phyloP scores from a whole-genome alignment of 2,113 vertebrate genomes.

The Aldabrachelys gigantea region DNA sequence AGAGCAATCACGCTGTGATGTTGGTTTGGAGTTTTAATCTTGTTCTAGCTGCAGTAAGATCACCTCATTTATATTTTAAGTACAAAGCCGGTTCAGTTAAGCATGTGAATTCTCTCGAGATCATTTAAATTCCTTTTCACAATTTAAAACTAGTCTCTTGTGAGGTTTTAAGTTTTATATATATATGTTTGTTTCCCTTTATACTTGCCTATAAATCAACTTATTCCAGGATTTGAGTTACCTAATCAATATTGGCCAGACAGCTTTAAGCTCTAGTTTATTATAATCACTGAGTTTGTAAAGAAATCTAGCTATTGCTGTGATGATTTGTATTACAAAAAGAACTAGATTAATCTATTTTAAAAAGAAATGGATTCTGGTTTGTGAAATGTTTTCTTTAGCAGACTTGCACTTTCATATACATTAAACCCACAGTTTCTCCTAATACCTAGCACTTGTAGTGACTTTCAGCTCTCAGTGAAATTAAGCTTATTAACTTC shows the following conservation, averaged over 20 bases:
- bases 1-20: neutral
- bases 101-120: neutral
- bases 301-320: neutral
- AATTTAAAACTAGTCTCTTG: neutral
- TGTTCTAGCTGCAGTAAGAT: neutral
- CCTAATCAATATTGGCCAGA: neutral
- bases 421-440: conserved; percentile 40
- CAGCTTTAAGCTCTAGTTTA: conserved; percentile 8
- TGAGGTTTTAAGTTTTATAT: neutral
- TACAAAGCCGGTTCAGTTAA: neutral
- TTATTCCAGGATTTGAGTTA: neutral
- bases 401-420: conserved; percentile 13
- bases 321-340: neutral
- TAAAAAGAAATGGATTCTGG: neutral
- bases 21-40: neutral
- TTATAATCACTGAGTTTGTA: neutral
- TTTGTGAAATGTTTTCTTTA: conserved; percentile 37
- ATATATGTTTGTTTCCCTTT: neutral
- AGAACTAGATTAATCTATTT: neutral
- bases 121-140: neutral
- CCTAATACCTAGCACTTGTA: conserved; percentile 34
- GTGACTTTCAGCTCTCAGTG: conserved; percentile 56
- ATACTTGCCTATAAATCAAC: neutral
- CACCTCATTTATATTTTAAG: neutral
- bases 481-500: conserved; percentile 61